Conservation (phyloP, 35 echinoderm and acorn worm species). For the Apostichopus japonicus region DNA sequence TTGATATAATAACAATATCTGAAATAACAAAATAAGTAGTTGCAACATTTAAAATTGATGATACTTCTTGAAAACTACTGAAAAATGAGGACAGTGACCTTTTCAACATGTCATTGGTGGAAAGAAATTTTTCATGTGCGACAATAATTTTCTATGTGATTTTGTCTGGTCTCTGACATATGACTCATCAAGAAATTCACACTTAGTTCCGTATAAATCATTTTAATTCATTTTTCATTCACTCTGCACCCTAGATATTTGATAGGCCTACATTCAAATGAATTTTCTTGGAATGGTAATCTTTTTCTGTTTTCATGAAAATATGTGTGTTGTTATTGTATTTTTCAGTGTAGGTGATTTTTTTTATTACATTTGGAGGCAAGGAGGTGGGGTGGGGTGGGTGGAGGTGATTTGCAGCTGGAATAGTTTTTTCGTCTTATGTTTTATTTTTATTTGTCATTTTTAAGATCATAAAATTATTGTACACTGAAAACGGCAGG, state of each 20-base stretch:
- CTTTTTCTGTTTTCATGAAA: too few relatives aligned
- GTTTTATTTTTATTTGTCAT: too few relatives aligned
- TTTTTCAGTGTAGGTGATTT: too few relatives aligned
- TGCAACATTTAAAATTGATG: background rate
- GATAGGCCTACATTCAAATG: too few relatives aligned
- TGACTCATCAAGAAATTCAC: background rate
- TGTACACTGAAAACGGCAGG: too few relatives aligned
- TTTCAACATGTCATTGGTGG: background rate
- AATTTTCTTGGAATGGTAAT: too few relatives aligned
- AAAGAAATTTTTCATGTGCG: background rate
- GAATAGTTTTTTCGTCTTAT: too few relatives aligned
- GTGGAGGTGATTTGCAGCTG: too few relatives aligned
- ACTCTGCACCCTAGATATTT: background rate
- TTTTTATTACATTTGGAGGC: too few relatives aligned
- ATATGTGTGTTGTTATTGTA: too few relatives aligned
- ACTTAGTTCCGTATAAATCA: background rate
- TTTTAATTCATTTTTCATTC: background rate
- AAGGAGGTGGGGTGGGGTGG: too few relatives aligned
- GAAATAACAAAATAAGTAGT: background rate
- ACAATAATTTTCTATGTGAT: background rate
- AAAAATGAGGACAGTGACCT: slow-evolving; percentile 48
- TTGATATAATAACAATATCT: background rate
- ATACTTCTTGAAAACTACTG: background rate
- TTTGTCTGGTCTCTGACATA: background rate
- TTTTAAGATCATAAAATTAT: too few relatives aligned